Percentiles rank a stretch among this genome's conserved stretches.
These are phyloP conservation scores for Enteromius argenteus DNA, from an alignment of 2,797 vertebrate species.

Conservation along the genomic window DNA sequence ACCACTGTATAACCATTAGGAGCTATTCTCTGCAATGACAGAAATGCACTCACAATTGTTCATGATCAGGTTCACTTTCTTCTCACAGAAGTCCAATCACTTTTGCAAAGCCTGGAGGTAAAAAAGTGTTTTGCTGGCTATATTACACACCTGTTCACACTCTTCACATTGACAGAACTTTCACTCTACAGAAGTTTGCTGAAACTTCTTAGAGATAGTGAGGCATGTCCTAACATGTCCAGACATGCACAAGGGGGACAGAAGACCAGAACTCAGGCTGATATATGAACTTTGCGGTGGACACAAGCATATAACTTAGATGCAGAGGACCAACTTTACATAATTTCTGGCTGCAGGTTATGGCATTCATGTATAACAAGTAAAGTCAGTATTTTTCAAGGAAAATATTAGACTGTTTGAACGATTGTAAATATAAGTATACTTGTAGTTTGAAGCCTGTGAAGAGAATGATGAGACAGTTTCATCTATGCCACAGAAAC, in stretches of 20 bases:
- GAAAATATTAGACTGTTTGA: not conserved
- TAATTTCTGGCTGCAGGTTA: too few relatives aligned
- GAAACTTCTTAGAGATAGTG: slow-evolving; percentile 40
- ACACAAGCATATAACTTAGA: not conserved
- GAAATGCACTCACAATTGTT: slow-evolving; percentile 34
- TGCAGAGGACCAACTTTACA: not conserved
- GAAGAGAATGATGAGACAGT: not conserved
- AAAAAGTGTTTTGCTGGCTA: not conserved
- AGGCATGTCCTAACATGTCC: slow-evolving; percentile 71
- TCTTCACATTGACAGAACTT: slow-evolving; percentile 37
- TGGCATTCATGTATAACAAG: not conserved
- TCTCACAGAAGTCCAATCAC: not conserved
- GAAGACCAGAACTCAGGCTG: slow-evolving; percentile 7
- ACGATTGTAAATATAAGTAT: not conserved
- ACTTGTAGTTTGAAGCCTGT: not conserved
- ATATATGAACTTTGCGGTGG: not conserved
- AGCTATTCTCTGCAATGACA: not conserved
- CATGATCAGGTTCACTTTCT: slow-evolving; percentile 9
- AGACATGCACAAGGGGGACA: slow-evolving; percentile 66
- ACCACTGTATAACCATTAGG: not conserved
- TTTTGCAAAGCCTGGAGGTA: not conserved
- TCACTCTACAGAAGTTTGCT: slow-evolving; percentile 7
- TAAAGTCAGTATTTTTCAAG: not conserved
- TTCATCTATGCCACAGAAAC: not conserved
- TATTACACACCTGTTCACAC: slow-evolving; percentile 53